phyloP scores from a whole-genome alignment of 1,140 invertebrate species.

The Thrips palmi region DNA sequence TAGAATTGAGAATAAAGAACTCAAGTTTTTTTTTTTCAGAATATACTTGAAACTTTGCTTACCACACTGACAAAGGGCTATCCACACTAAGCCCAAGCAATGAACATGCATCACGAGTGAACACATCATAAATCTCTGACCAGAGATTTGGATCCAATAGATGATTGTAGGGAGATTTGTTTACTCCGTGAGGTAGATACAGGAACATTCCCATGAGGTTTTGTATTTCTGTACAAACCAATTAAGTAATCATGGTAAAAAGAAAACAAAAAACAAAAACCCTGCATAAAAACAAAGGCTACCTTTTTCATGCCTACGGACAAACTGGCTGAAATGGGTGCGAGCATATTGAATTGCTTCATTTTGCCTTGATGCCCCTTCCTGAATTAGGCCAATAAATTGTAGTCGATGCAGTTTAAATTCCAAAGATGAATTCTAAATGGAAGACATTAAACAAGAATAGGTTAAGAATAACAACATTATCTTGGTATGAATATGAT shows the following conservation, averaged over 20 bases:
- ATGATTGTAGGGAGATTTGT: slow-evolving; percentile 62
- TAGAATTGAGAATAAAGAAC: slow-evolving; percentile 3
- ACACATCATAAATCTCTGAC: slow-evolving; percentile 76
- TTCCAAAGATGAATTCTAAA: slow-evolving; percentile 57
- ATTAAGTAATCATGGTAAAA: slow-evolving; percentile 6
- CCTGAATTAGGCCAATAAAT: slow-evolving; percentile 50
- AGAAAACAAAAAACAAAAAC: slow-evolving; percentile 9
- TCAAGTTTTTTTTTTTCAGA: slow-evolving; percentile 7
- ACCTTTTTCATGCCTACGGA: slow-evolving; percentile 65
- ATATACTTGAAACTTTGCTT: no score
- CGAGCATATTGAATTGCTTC: slow-evolving; percentile 79
- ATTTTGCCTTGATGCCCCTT: slow-evolving; percentile 41
- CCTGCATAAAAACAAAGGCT: slow-evolving; percentile 1
- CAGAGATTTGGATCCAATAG: slow-evolving; percentile 62
- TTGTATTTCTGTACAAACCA: slow-evolving; percentile 51
- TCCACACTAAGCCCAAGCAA: slow-evolving; percentile 79
- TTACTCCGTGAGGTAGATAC: slow-evolving; percentile 59
- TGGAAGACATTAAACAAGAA: slow-evolving; percentile 12
- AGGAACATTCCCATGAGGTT: slow-evolving; percentile 74
- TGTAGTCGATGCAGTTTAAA: slow-evolving; percentile 66
- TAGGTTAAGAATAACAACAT: slow-evolving; percentile 1
- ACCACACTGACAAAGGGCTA: slow-evolving; percentile 54
- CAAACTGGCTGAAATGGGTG: slow-evolving; percentile 66
- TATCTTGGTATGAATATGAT: slow-evolving; percentile 4
- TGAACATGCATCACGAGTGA: slow-evolving; percentile 81